Base-by-base conservation (phyloP, 2,888 invertebrate species). In the Criorhina ranunculi region DNA sequence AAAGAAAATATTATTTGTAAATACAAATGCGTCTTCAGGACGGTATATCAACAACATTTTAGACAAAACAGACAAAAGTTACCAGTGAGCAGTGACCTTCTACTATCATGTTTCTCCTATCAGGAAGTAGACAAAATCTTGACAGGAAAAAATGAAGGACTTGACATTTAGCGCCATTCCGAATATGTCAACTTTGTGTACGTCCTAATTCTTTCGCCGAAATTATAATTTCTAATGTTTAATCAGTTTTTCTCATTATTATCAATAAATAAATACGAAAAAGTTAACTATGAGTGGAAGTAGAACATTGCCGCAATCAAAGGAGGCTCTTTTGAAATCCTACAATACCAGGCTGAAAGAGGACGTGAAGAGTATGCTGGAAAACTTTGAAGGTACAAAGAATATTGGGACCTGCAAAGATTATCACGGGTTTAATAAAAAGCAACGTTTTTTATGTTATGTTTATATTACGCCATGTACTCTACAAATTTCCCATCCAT, bases 291-390 rank as follows among this genome's bases (percentile, higher is more conserved):
- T 89, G 89, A 82, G 87, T 60, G 76, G 77, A 19, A 86, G 94
- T 88, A 93, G 96, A 90, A 93, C 94, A 82, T 92, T 97, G 83
- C 96, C 98, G 0, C 98, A 98, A 92, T 97, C 97, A 87, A 99
- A 99, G 92, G 98, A 99, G 93, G 98, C 98, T 11, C 93, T 98
- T 35, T 92, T 99, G 9, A 98, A 98, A 92, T 98, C 98, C 0
- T 99, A 99, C 91, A 96, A 98, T 82, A 97, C 97, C 15, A 94
- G 98, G 78, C 93, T 99, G 55, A 98, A 98, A 92, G 98, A 99
- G 92, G 99, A 98, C 92, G 96, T 99, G 0, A 98, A 97, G 91
- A 98, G 98, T 88, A 98, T 99, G 96, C 93, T 98, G 69, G 99
- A 99, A 91, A 99, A 99, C 92, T 99, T 98, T 92, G 96, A 97